Conservation (phyloP, 2,888 invertebrate species). For the Molanna angustata region DNA sequence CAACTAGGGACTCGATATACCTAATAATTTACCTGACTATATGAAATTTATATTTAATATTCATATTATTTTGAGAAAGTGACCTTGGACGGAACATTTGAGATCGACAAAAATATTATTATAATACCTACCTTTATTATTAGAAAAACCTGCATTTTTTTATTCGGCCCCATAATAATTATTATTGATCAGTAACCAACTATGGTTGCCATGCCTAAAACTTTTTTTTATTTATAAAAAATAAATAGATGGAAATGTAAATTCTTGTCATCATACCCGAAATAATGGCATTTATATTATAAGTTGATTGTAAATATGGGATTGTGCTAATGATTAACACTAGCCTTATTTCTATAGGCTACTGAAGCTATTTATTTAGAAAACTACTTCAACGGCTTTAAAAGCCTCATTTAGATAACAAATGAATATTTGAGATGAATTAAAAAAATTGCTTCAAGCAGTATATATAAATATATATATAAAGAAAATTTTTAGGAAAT, state of each 20-base stretch:
- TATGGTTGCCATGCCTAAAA: no score
- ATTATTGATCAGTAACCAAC: no score
- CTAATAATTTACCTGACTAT: constrained; percentile 10
- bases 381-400: constrained; percentile 19
- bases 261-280: no score
- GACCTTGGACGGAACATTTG: constrained; percentile 20
- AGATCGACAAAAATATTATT: not conserved
- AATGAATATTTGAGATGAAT: constrained; percentile 6
- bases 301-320: constrained; percentile 1
- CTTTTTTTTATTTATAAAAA: no score
- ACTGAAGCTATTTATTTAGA: not conserved
- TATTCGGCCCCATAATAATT: no score
- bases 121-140: no score
- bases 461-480: constrained; percentile 16
- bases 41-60: constrained; percentile 11
- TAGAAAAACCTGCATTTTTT: no score
- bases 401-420: constrained; percentile 15
- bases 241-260: no score
- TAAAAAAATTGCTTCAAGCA: constrained; percentile 15
- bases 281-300: not conserved
- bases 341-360: constrained; percentile 1
- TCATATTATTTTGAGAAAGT: constrained; percentile 16
- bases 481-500: constrained; percentile 15
- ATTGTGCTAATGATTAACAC: not conserved
- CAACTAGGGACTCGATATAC: constrained; percentile 12